phyloP scores from a whole-genome alignment of 2,797 vertebrate species.

The Calcarius lapponicus region DNA sequence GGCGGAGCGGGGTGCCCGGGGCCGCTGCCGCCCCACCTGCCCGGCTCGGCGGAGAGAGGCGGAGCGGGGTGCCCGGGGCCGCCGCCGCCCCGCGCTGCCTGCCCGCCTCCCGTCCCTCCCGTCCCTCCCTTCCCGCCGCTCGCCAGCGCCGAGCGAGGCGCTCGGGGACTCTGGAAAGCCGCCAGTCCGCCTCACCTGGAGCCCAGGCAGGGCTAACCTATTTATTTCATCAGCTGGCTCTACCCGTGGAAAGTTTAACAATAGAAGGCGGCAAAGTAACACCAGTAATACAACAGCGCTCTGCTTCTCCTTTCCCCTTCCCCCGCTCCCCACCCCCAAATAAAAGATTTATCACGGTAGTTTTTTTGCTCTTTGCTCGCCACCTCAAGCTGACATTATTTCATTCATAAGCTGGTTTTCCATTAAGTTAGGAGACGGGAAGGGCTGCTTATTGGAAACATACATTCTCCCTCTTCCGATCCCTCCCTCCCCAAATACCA shows the following conservation, averaged over 20 bases:
- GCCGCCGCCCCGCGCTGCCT: not conserved
- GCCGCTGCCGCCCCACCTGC: not conserved
- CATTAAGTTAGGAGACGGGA: slow-evolving; percentile 13
- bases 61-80: not conserved
- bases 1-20: not conserved
- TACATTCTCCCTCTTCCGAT: not conserved
- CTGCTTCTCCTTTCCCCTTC: not conserved
- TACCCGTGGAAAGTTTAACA: slow-evolving; percentile 69
- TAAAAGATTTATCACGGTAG: not conserved
- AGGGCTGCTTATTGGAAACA: slow-evolving; percentile 30
- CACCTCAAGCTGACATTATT: not conserved
- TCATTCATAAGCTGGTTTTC: slow-evolving; percentile 17
- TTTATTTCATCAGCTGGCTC: slow-evolving; percentile 41
- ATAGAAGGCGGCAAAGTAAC: slow-evolving; percentile 27
- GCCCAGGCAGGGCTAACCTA: not conserved
- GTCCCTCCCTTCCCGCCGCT: not conserved
- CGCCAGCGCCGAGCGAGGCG: not conserved
- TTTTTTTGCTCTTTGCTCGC: not conserved
- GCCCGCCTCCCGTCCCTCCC: not conserved
- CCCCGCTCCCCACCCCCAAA: not conserved
- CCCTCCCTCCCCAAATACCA: not conserved
- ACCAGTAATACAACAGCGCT: not conserved
- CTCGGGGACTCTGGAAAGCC: not conserved
- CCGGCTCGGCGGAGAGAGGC: not conserved
- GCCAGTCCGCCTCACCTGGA: slow-evolving; percentile 5